Percentiles rank a stretch among this genome's conserved stretches.
Evolutionary conservation across 2,113 vertebrate species (phyloP).

Genomic region (Chaetorhynchus papuensis): DNA sequence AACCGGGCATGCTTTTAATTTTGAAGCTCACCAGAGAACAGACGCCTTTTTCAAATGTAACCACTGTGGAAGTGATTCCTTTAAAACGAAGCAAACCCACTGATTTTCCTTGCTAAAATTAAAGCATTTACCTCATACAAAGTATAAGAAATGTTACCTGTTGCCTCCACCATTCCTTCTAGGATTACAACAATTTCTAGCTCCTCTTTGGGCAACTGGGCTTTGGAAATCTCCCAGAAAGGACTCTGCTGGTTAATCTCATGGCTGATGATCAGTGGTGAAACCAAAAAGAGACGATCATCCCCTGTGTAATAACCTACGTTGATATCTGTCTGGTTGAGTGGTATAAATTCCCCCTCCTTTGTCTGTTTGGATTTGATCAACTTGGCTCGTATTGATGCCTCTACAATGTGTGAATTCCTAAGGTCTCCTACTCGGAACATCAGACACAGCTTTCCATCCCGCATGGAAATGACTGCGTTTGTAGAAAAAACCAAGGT

Average conservation of each 20-base stretch:
- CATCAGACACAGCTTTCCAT: constrained; percentile 96
- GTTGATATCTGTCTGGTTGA: constrained; percentile 98
- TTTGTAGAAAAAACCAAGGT: constrained; percentile 97
- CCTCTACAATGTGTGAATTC: constrained; percentile 99
- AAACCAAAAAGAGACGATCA: constrained; percentile 96
- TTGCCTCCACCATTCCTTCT: constrained; percentile 99
- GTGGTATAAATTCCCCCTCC: constrained; percentile 97
- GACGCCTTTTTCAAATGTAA: not conserved
- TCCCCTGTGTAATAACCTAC: constrained; percentile 97
- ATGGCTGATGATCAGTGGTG: constrained; percentile 97
- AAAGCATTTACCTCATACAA: constrained; percentile 62
- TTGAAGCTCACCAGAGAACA: constrained; percentile 10
- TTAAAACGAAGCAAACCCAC: constrained; percentile 20
- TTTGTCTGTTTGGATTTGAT: constrained; percentile 99
- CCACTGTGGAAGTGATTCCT: not conserved
- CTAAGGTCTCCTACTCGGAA: constrained; percentile 96
- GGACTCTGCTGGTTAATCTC: constrained; percentile 97
- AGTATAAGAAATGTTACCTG: constrained; percentile 81
- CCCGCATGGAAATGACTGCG: constrained; percentile 94
- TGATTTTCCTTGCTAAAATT: constrained; percentile 49
- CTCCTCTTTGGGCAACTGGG: constrained; percentile 88
- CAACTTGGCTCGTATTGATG: constrained; percentile 95
- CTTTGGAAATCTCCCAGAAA: constrained; percentile 97
- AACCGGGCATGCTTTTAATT: constrained; percentile 39
- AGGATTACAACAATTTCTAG: constrained; percentile 98